Evolutionary conservation across 2,113 vertebrate species (phyloP), one percentile per base, ranked within the genome.

Genomic region (Platichthys flesus): DNA sequence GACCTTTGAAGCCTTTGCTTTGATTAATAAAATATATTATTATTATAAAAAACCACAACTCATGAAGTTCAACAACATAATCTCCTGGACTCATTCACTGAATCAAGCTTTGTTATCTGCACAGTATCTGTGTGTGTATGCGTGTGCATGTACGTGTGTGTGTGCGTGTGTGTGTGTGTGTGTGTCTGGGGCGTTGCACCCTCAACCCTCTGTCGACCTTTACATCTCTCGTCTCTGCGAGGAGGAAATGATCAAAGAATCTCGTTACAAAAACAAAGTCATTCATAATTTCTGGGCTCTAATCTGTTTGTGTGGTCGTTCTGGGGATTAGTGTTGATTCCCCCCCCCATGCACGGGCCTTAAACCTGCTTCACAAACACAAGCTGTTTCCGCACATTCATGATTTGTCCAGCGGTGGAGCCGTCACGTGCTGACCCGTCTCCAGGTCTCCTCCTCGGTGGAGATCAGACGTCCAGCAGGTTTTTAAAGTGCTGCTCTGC

Each of bases 251-350:
- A 78, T 78, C 76, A 86, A 88, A 31, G 24, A 64, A 79, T 73
- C 63, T 26, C 6, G 0, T 66, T 74, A 31, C 28, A 31, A 7
- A 31, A 78, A 66, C 67, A 74, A 78, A 90, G 77, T 86, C 90
- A 89, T 92, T 93, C 84, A 91, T 84, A 76, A 69, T 79, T 90
- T 73, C 79, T 67, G 67, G 16, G 58, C 21, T 78, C 69, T 88
- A 85, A 90, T 90, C 84, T 62, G 47, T 55, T 64, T 71, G 42
- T 35, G 12, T n/a, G 79, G 49, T 42, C 51, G 54, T 78, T 87
- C 63, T 20, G 56, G 45, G 80, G 91, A 91, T 93, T 89, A 93
- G 79, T 56, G 55, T 82, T 77, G 55, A 83, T 67, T 77, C 75
- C 61, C 12, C 77, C 60, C 74, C 62, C 73, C 10, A 20, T n/a